Conservation (phyloP, 2,888 invertebrate species). For the Lasius fuliginosus region DNA sequence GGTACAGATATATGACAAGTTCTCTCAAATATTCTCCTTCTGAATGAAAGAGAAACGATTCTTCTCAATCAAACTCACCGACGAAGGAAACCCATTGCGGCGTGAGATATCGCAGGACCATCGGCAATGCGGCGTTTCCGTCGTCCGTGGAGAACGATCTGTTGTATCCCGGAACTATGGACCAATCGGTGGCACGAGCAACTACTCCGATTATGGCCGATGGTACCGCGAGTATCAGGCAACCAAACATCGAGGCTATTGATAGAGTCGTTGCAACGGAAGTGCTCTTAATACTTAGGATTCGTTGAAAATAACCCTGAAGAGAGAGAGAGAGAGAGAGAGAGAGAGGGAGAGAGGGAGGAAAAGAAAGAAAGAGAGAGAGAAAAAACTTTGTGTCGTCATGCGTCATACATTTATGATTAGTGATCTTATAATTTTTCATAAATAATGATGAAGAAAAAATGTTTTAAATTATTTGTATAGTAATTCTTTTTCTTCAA, state of each 20-base stretch:
- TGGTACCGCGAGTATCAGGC: conserved; percentile 89
- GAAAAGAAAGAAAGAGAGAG: background rate
- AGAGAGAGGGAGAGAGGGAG: background rate
- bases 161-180: conserved; percentile 81
- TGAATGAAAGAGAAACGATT: background rate
- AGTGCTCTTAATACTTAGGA: conserved; percentile 89
- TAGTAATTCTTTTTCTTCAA: background rate
- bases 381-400: background rate
- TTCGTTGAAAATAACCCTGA: conserved; percentile 90
- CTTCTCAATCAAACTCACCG: conserved; percentile 73
- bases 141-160: conserved; percentile 84
- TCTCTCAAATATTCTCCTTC: background rate
- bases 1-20: background rate
- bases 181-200: conserved; percentile 89
- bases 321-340: background rate
- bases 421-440: background rate
- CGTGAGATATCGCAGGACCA: conserved; percentile 88
- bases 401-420: no score
- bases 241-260: conserved; percentile 89
- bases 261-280: conserved; percentile 89
- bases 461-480: background rate
- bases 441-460: background rate
- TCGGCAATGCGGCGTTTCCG: conserved; percentile 88
- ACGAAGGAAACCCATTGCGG: conserved; percentile 89
- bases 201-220: conserved; percentile 90